phyloP scores from a whole-genome alignment of 2,797 vertebrate species.

The Leuciscus waleckii region DNA sequence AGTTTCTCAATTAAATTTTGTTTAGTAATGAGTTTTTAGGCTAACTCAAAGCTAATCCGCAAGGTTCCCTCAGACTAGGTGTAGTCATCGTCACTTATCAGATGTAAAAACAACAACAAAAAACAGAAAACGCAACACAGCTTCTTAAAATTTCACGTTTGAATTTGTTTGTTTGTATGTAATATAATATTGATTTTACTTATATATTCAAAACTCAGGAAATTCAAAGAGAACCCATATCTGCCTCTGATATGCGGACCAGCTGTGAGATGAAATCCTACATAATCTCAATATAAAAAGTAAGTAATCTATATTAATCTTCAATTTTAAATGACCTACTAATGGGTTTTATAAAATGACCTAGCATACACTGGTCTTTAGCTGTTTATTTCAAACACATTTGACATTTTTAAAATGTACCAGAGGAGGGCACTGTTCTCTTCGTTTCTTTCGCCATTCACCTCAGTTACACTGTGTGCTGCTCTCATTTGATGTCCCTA shows the following conservation, averaged over 20 bases:
- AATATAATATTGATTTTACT: neutral
- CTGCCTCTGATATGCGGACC: neutral
- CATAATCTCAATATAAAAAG: neutral
- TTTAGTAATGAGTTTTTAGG: neutral
- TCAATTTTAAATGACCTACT: neutral
- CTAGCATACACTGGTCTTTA: neutral
- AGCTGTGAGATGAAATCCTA: neutral
- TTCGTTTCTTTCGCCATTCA: neutral
- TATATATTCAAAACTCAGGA: neutral
- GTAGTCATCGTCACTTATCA: neutral
- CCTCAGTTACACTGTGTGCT: neutral
- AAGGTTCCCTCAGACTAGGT: neutral
- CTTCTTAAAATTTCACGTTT: neutral
- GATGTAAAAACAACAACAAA: too few relatives aligned
- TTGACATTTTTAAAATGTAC: neutral
- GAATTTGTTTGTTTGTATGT: neutral
- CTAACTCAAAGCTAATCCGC: neutral
- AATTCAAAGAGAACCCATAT: neutral
- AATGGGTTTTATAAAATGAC: neutral
- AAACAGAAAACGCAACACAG: neutral
- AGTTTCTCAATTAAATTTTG: too few relatives aligned
- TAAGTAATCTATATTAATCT: neutral
- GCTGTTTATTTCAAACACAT: neutral
- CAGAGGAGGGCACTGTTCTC: constrained; percentile 15
- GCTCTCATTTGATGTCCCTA: too few relatives aligned